Conservation (phyloP, 1,140 invertebrate genomes). For the silkworm (Bombyx mori) region ASM3026992v2 NC_085115.1:11772501-11773000, state of each 20-base stretch:
- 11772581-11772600: neutral
- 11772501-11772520: too few species aligned
- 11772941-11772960: slow-evolving; percentile 22
- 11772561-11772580: neutral
- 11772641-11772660: neutral
- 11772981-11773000: slow-evolving; percentile 14
- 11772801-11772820: too few species aligned
- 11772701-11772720: too few species aligned
- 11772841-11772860: too few species aligned
- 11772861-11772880: too few species aligned
- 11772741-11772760: too few species aligned
- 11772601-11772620: neutral
- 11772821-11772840: too few species aligned
- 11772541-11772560: neutral
- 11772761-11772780: too few species aligned
- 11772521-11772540: neutral
- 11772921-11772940: slow-evolving; percentile 15
- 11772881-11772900: neutral
- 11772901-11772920: slow-evolving; percentile 11
- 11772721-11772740: too few species aligned
- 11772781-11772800: too few species aligned
- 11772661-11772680: neutral
- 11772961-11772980: slow-evolving; percentile 9
- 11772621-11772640: neutral
- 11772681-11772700: too few species aligned